Base-by-base conservation (phyloP, 2,797 vertebrate species). In the Mus caroli region DNA sequence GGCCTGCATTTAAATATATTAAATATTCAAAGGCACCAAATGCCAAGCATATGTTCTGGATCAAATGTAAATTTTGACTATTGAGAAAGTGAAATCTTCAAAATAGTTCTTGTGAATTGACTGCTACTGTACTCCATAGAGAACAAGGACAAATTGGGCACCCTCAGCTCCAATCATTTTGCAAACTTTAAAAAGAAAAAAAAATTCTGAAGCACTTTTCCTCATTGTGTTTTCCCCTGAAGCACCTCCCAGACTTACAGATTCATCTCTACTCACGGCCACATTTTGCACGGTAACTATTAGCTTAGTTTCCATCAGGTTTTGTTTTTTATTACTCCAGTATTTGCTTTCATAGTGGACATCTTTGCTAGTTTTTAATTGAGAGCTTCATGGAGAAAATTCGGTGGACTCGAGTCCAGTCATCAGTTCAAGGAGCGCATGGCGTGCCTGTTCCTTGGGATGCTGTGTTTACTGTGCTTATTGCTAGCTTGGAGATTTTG, bases 311-410 rank as follows among this genome's bases (percentile, higher is more conserved):
- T 60, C 76, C 22, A 17, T 79, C 71, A 50, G 85, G 79, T 94
- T 85, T 60, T 64, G 15, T 31, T 96, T 95, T 92, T 97, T 84
- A 37, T 96, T 95, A 97, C 90, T 52, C 89, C 52, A 94, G 82
- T 60, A 76, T 91, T 96, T 98, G 90, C 94, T 94, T 94, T 93
- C 56, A 84, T 96, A 84, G 94, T 1, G 10, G 58, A 19, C n/a
- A 97, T 71, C 82, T 86, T 96, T 98, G 82, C 79, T 97, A 92
- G 20, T 12, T 94, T 98, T 98, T 97, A 98, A 98, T 84, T 96
- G 95, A 98, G 97, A 56, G 22, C 37, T 85, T 97, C 69, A 60
- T 28, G 7, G 34, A 90, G 73, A n/a, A 92, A 97, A 94, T 69
- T 84, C 24, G 83, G 62, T 73, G 58, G 22, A 71, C 69, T 91